Evolutionary conservation across 2,888 invertebrate species (phyloP).

Genomic region (Sialis fuliginosa): DNA sequence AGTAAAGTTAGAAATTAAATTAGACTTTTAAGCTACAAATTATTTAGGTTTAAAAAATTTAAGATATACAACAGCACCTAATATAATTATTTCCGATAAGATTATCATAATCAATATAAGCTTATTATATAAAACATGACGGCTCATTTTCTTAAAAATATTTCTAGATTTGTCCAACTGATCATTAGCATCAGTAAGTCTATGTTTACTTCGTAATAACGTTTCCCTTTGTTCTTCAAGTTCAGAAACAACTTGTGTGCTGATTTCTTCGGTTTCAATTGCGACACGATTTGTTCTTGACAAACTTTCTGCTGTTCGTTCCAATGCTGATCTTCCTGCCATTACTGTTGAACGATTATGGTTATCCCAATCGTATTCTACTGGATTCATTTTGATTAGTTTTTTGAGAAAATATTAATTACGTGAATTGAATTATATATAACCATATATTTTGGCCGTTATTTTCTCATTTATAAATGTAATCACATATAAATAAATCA

Average conservation of each 20-base stretch:
- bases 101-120: conserved; percentile 56
- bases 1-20: background rate
- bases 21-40: background rate
- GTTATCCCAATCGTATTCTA: conserved; percentile 27
- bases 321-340: conserved; percentile 34
- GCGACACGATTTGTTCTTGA: conserved; percentile 55
- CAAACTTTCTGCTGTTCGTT: conserved; percentile 42
- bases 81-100: conserved; percentile 45
- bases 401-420: background rate
- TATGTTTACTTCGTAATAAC: conserved; percentile 41
- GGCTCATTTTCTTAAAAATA: conserved; percentile 45
- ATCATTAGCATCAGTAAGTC: conserved; percentile 53
- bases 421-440: background rate
- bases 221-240: conserved; percentile 60
- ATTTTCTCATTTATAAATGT: background rate
- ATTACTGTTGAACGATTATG: conserved; percentile 36
- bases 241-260: conserved; percentile 58
- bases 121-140: conserved; percentile 58
- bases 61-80: conserved; percentile 41
- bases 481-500: background rate
- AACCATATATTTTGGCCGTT: background rate
- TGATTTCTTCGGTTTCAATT: conserved; percentile 64
- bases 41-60: conserved; percentile 30
- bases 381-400: too few species aligned
- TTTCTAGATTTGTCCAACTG: conserved; percentile 44